phyloP scores from a whole-genome alignment of 2,797 vertebrate species.

The Cryptoprocta ferox region DNA sequence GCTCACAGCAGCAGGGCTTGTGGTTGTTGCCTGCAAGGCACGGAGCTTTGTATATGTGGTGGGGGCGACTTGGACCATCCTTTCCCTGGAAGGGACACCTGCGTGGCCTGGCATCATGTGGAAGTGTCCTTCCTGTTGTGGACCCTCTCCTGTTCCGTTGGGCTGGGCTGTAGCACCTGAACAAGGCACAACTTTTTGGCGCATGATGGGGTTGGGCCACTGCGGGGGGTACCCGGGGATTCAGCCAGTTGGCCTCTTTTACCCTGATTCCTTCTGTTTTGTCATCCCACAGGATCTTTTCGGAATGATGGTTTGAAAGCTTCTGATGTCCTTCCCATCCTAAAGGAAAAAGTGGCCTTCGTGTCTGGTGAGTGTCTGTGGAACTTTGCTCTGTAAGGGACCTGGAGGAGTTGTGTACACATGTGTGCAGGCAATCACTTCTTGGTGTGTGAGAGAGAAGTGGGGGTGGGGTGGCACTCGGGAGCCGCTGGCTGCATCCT shows the following conservation, averaged over 20 bases:
- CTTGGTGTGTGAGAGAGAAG: neutral
- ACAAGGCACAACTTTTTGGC: neutral
- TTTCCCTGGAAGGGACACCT: neutral
- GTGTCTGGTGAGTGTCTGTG: conserved; percentile 93
- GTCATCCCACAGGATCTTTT: conserved; percentile 91
- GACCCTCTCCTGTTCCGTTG: neutral
- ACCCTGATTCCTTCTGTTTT: conserved; percentile 60
- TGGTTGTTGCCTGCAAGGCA: neutral
- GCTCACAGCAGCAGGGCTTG: neutral
- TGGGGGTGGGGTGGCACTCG: too few species aligned
- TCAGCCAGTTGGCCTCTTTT: neutral
- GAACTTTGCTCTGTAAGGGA: neutral
- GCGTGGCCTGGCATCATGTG: neutral
- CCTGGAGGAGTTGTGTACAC: neutral
- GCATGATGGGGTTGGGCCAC: neutral
- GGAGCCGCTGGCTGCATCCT: neutral
- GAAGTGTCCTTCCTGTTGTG: neutral
- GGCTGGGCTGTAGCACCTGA: neutral
- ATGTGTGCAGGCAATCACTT: neutral
- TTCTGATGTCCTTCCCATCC: conserved; percentile 95
- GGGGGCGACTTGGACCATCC: neutral
- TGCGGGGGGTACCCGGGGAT: conserved; percentile 59
- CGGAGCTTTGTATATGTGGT: neutral
- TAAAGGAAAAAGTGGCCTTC: conserved; percentile 99
- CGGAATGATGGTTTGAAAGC: conserved; percentile 97